phyloP scores from a whole-genome alignment of 2,888 invertebrate species.

The Mythimna impura region DNA sequence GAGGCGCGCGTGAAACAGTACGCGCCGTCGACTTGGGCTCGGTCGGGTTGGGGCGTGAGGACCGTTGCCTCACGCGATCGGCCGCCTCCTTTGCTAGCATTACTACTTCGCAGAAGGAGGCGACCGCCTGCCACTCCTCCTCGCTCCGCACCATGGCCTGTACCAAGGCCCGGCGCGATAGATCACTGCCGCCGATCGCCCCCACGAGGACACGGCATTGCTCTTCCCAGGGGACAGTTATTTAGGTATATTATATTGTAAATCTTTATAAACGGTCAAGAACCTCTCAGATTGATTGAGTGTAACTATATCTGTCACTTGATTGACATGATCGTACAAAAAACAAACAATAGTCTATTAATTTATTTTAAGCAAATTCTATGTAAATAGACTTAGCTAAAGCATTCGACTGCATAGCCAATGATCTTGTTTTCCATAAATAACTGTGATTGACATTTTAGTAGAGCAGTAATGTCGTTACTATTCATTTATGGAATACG shows the following conservation, averaged over 20 bases:
- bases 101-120: too few species aligned
- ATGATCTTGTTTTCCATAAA: not conserved
- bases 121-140: too few species aligned
- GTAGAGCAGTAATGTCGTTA: not conserved
- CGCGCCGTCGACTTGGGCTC: too few species aligned
- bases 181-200: too few species aligned
- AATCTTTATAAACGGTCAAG: not conserved
- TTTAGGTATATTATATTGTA: not conserved
- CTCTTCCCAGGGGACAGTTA: not conserved
- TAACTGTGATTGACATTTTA: not conserved
- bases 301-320: not conserved
- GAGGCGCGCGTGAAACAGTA: too few species aligned
- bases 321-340: conserved; percentile 3
- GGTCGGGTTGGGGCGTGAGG: too few species aligned
- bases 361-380: conserved; percentile 5
- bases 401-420: conserved; percentile 14
- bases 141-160: too few species aligned
- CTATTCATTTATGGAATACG: too few species aligned
- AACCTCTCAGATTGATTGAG: conserved; percentile 1
- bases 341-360: conserved; percentile 1
- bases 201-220: too few species aligned
- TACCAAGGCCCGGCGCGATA: too few species aligned
- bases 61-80: too few species aligned
- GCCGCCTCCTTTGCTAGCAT: too few species aligned
- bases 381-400: not conserved